These are phyloP conservation scores for Lasioglossum lativentre DNA, from an alignment of 2,888 invertebrate genomes.

Conservation along the genomic window DNA sequence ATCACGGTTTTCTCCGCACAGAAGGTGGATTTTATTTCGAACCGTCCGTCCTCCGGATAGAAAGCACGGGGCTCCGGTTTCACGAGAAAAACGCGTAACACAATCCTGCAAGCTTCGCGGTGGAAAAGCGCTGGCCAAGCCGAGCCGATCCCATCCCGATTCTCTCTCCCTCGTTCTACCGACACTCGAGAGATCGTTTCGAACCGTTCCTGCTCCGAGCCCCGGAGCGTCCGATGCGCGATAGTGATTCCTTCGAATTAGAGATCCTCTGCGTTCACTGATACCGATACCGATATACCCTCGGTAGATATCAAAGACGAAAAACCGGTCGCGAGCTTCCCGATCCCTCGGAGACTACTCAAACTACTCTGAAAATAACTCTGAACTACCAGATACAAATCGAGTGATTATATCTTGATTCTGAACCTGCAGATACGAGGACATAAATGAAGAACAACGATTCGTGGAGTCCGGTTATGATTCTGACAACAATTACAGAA, in stretches of 20 bases:
- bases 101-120: slow-evolving; percentile 65
- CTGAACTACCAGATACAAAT: neutral
- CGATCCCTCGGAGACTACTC: neutral
- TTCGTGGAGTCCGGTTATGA: neutral
- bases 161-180: neutral
- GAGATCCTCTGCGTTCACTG: neutral
- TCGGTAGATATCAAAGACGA: neutral
- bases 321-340: neutral
- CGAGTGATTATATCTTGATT: neutral
- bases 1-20: neutral
- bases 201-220: neutral
- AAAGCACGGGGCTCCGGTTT: slow-evolving; percentile 64
- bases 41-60: slow-evolving; percentile 54
- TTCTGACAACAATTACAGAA: neutral
- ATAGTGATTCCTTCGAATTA: slow-evolving; percentile 7
- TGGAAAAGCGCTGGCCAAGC: slow-evolving; percentile 54
- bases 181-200: neutral
- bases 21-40: slow-evolving; percentile 61
- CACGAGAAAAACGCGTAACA: slow-evolving; percentile 66
- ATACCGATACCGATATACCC: neutral
- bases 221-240: neutral
- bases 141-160: neutral
- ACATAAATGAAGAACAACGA: neutral
- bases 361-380: neutral
- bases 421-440: neutral